Percentiles rank a stretch among this genome's conserved stretches.
phyloP scores from a whole-genome alignment of 2,888 invertebrate genomes.

The Drosophila fulvimacula region DNA sequence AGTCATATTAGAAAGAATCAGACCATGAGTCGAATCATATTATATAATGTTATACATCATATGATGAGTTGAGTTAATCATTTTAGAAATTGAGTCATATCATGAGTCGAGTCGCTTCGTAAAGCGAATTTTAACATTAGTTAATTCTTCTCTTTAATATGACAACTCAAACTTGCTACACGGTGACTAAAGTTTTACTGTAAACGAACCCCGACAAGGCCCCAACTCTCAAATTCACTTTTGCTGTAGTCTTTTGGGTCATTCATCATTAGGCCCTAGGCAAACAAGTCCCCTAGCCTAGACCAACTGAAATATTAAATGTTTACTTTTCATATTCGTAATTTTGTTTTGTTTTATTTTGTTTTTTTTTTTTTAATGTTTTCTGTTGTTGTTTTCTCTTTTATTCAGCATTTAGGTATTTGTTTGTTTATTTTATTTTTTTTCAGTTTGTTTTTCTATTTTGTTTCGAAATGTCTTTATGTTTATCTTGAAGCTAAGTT shows the following conservation, averaged over 20 bases:
- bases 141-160: not conserved
- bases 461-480: slow-evolving; percentile 51
- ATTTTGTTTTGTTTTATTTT: slow-evolving; percentile 42
- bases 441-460: slow-evolving; percentile 24
- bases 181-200: slow-evolving; percentile 2
- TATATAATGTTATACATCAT: no score
- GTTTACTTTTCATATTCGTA: slow-evolving; percentile 46
- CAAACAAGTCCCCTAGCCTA: slow-evolving; percentile 15
- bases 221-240: not conserved
- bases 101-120: not conserved
- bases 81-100: not conserved
- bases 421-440: slow-evolving; percentile 9
- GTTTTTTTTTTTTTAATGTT: slow-evolving; percentile 13
- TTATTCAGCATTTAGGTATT: slow-evolving; percentile 26
- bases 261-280: slow-evolving; percentile 26
- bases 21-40: not conserved
- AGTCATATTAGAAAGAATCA: no score
- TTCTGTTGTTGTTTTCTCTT: slow-evolving; percentile 26
- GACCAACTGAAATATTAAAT: slow-evolving; percentile 11
- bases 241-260: slow-evolving; percentile 3
- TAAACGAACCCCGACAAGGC: not conserved
- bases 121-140: not conserved
- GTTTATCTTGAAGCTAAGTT: slow-evolving; percentile 45
- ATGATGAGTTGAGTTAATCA: no score
- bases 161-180: not conserved